Evolutionary conservation across 1,140 invertebrate genomes (phyloP).

Genomic region (Solen grandis): DNA sequence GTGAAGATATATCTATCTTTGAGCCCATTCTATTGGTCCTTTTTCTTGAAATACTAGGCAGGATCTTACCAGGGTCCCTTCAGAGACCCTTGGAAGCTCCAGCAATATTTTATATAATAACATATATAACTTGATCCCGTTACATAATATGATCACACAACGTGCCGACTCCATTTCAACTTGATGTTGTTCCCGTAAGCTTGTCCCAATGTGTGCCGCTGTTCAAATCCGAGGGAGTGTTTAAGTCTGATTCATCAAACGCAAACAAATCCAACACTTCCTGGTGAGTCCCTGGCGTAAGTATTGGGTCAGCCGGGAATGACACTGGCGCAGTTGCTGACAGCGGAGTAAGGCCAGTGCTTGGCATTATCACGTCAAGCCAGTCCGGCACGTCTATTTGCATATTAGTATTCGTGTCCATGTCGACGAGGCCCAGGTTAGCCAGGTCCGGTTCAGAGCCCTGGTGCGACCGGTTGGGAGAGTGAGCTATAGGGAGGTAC

Average conservation of each 20-base stretch:
- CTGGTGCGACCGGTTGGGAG: slow-evolving; percentile 48
- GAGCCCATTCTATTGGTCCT: slow-evolving; percentile 51
- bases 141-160: slow-evolving; percentile 11
- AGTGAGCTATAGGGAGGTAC: slow-evolving; percentile 36
- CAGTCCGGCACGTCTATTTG: slow-evolving; percentile 88
- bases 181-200: too few relatives aligned
- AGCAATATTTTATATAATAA: too few relatives aligned
- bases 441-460: slow-evolving; percentile 70
- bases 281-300: slow-evolving; percentile 84
- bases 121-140: slow-evolving; percentile 32
- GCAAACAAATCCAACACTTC: slow-evolving; percentile 88
- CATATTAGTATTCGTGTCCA: slow-evolving; percentile 80
- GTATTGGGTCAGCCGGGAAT: slow-evolving; percentile 84
- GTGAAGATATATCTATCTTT: neutral
- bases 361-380: slow-evolving; percentile 86
- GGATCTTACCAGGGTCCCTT: too few relatives aligned
- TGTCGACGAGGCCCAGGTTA: slow-evolving; percentile 65
- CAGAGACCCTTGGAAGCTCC: slow-evolving; percentile 9
- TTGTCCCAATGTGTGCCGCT: slow-evolving; percentile 76
- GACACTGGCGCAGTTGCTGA: slow-evolving; percentile 74
- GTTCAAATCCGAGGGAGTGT: slow-evolving; percentile 83
- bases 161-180: neutral
- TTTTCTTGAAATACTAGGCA: slow-evolving; percentile 34
- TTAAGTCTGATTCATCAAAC: slow-evolving; percentile 87
- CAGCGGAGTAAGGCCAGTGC: slow-evolving; percentile 73